Evolutionary conservation across 2,888 invertebrate species (phyloP), one percentile per base, ranked within the genome.

Genomic region (Eudasyphora cyanicolor): DNA sequence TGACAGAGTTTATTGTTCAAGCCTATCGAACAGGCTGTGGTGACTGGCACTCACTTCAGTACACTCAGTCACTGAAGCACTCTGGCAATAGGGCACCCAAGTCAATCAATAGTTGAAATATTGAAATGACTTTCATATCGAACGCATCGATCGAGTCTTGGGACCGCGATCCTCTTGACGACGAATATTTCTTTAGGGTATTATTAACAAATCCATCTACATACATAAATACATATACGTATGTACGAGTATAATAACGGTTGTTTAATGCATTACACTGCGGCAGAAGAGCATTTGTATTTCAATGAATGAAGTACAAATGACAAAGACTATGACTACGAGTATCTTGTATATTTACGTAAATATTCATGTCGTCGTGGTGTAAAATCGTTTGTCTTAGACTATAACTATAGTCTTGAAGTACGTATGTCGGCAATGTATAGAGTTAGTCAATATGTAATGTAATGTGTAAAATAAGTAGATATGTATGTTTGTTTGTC

Each of bases 321-420:
- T n/a, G n/a, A n/a, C n/a, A n/a, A n/a, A n/a, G n/a, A n/a, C n/a
- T n/a, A n/a, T n/a, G n/a, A n/a, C n/a, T n/a, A n/a, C n/a, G n/a
- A n/a, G 5, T 29, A 67, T 74, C 19, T 64, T 51, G 64, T 51
- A 38, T 64, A 38, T 81, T 81, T 81, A 71, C 76, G 76, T 76
- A 81, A 81, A 76, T 76, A 54, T 64, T 71, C 76, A 76, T 76
- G 71, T n/a, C n/a, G n/a, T n/a, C n/a, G n/a, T n/a, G n/a, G n/a
- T n/a, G n/a, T n/a, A n/a, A n/a, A n/a, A n/a, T n/a, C n/a, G 49
- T 60, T 57, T 54, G 19, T 29, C n/a, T n/a, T n/a, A n/a, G n/a
- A n/a, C 17, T 21, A 45, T 64, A 73, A n/a, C n/a, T n/a, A n/a
- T n/a, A n/a, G n/a, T n/a, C n/a, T n/a, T n/a, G n/a, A n/a, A 62